Conservation (phyloP, 1,140 invertebrate genomes). For the Odontomachus brunneus region DNA sequence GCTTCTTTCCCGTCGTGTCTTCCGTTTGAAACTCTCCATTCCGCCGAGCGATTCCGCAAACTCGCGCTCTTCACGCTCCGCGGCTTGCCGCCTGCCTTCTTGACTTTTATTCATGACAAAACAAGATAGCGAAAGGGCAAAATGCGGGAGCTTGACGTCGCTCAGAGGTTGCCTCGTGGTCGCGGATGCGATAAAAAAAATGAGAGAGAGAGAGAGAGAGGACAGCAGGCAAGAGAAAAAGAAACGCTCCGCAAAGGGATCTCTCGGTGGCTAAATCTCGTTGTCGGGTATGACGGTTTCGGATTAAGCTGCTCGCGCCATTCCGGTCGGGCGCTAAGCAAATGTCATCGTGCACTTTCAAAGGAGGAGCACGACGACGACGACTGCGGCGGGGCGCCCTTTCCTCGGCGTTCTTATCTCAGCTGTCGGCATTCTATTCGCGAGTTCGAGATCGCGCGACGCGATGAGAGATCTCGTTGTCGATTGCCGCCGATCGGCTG, state of each 20-base stretch:
- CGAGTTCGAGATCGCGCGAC: constrained; percentile 31
- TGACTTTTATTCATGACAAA: constrained; percentile 30
- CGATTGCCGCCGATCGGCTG: too few species aligned
- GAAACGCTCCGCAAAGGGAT: neutral
- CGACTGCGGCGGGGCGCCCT: neutral
- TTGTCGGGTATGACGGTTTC: constrained; percentile 12
- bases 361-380: constrained; percentile 23
- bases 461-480: neutral
- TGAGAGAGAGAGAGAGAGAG: too few species aligned
- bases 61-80: neutral
- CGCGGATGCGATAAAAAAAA: constrained; percentile 27
- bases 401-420: constrained; percentile 31
- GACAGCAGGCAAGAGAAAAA: neutral
- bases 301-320: constrained; percentile 33
- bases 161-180: neutral
- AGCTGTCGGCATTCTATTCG: constrained; percentile 43
- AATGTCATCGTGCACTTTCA: constrained; percentile 47
- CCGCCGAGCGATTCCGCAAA: constrained; percentile 29
- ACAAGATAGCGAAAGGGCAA: constrained; percentile 28
- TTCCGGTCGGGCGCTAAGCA: constrained; percentile 9
- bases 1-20: constrained; percentile 13
- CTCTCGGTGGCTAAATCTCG: neutral
- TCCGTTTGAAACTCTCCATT: constrained; percentile 43
- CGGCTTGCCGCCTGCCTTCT: neutral
- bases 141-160: neutral